phyloP scores from a whole-genome alignment of 2,888 invertebrate species.

The Alitta virens region DNA sequence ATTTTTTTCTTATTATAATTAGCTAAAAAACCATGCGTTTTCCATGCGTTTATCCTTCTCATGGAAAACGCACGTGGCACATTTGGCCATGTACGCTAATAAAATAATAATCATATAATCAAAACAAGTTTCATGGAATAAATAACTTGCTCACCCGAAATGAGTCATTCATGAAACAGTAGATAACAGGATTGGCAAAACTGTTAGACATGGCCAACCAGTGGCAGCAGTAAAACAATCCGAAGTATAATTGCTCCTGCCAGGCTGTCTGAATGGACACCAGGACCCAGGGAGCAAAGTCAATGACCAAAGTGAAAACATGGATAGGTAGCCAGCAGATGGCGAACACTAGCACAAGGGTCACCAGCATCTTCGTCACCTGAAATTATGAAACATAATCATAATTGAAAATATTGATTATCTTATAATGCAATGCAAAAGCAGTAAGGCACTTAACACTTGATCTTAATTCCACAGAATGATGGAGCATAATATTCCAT shows the following conservation, averaged over 20 bases:
- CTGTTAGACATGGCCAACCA: conserved; percentile 53
- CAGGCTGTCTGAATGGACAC: not conserved
- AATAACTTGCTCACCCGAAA: conserved; percentile 39
- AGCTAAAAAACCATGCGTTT: no score
- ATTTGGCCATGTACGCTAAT: no score
- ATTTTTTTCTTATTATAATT: no score
- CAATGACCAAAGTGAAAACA: conserved; percentile 25
- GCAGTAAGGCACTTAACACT: no score
- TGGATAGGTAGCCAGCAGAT: conserved; percentile 48
- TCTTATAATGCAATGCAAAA: no score
- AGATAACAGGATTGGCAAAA: conserved; percentile 50
- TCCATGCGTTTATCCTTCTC: no score
- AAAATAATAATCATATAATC: no score
- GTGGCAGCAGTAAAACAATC: conserved; percentile 29
- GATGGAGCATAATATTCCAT: no score
- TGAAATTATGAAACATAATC: conserved; percentile 23
- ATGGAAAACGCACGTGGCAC: no score
- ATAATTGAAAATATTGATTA: no score
- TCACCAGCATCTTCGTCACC: conserved; percentile 51
- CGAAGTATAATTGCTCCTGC: conserved; percentile 13
- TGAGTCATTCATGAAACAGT: conserved; percentile 46
- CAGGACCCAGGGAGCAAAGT: conserved; percentile 10
- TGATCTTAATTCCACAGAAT: no score
- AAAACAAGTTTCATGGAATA: no score
- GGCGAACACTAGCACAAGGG: conserved; percentile 46